phyloP scores from a whole-genome alignment of 2,797 vertebrate species.

The Myiotriccus ornatus region DNA sequence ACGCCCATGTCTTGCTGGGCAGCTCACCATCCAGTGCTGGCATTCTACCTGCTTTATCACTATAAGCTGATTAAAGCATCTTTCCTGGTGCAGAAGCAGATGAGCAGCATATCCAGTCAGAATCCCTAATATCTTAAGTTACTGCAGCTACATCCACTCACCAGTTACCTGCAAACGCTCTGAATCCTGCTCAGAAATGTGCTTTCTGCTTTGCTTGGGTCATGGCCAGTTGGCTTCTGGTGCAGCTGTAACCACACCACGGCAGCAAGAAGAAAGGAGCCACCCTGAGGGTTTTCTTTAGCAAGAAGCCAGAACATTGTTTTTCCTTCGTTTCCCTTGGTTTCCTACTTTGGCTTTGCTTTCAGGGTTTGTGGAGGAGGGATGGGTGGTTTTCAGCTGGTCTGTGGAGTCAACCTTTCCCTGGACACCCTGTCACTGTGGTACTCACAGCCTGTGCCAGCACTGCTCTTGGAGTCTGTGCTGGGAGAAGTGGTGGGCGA shows the following conservation, averaged over 20 bases:
- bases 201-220: conserved; percentile 12
- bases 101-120: background rate
- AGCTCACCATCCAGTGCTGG: background rate
- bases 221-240: background rate
- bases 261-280: background rate
- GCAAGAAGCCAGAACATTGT: background rate
- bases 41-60: background rate
- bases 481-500: accelerated
- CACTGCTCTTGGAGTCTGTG: background rate
- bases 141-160: background rate
- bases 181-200: background rate
- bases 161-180: background rate
- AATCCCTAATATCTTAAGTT: background rate
- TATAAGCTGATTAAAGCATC: background rate
- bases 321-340: background rate
- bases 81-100: background rate
- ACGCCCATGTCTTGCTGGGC: background rate
- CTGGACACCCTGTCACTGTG: background rate
- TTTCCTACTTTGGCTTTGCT: conserved; percentile 8
- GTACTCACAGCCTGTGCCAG: background rate
- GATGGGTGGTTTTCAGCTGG: background rate
- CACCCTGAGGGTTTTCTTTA: conserved; percentile 44
- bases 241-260: background rate
- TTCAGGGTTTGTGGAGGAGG: background rate
- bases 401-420: background rate